Evolutionary conservation across 2,113 vertebrate genomes (phyloP), one percentile per base, ranked within the genome.

Genomic region (Pelecanoides urinatrix): DNA sequence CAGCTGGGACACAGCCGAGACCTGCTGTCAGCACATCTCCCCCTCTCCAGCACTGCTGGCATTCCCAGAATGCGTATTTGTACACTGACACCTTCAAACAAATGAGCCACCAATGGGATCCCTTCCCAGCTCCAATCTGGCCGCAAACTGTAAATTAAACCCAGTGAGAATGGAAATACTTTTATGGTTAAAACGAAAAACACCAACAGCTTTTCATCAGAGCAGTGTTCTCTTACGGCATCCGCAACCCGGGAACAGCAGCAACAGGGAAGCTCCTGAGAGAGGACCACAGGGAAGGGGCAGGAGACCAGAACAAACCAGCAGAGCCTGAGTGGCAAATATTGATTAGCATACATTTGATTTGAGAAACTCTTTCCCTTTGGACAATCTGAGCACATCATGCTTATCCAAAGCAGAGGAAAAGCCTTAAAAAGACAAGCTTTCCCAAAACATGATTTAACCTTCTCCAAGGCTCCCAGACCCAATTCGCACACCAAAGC

Each of bases 91-190:
- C 92, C 92, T 90, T 79, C 78, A 78, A 90, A 90, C 45, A 88
- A 80, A 83, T 47, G 78, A 94, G 75, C 63, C 85, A 86, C 95
- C 92, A 67, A 74, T 62, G 82, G 88, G 92, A 96, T 73, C 83
- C 52, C 55, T 80, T 95, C 82, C 79, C 92, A 81, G 79, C 83
- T 90, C 75, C 62, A n/a, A n/a, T 76, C 76, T 93, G 74, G 62
- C 90, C 91, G 85, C 53, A 77, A 78, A 74, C 72, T 67, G 82
- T 80, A 96, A 93, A 86, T 67, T 44, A 80, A 92, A 88, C 68
- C 86, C 79, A 22, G 44, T 5, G 79, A 95, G 90, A 80, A 90
- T 42, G 52, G 79, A 86, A 90, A 68, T 11, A 20, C 65, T 74
- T 85, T 9, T 15, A 45, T 18, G 86, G 79, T 67, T 92, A 70